These are phyloP conservation scores for Myotis vivesi DNA, from an alignment of 2,797 vertebrate genomes.

Conservation along the genomic window DNA sequence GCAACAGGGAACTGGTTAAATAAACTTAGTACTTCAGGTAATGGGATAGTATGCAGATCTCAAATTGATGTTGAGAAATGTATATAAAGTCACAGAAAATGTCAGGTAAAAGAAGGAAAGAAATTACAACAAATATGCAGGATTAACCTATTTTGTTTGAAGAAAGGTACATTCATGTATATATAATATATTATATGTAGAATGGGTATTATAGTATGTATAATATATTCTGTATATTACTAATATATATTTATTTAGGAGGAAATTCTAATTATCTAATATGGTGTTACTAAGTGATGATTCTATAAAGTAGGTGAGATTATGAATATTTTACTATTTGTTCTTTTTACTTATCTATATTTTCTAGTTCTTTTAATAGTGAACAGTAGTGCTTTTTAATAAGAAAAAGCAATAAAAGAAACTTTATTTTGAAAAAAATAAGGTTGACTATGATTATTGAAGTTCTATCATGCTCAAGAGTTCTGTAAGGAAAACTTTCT, in stretches of 20 bases:
- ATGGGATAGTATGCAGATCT: background rate
- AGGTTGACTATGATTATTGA: background rate
- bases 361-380: background rate
- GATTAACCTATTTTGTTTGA: background rate
- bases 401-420: conserved; percentile 5
- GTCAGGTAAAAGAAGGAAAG: background rate
- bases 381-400: background rate
- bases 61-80: background rate
- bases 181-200: background rate
- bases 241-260: background rate
- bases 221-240: background rate
- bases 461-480: background rate
- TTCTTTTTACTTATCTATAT: background rate
- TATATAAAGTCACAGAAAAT: background rate
- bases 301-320: background rate
- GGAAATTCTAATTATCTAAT: background rate
- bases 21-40: background rate
- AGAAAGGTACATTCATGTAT: background rate
- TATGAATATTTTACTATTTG: background rate
- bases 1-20: background rate
- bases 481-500: background rate
- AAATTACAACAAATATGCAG: background rate
- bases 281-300: background rate
- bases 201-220: background rate
- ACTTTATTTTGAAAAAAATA: background rate